Evolutionary conservation across 2,888 invertebrate genomes (phyloP).

Genomic region (Drosophila borborema): DNA sequence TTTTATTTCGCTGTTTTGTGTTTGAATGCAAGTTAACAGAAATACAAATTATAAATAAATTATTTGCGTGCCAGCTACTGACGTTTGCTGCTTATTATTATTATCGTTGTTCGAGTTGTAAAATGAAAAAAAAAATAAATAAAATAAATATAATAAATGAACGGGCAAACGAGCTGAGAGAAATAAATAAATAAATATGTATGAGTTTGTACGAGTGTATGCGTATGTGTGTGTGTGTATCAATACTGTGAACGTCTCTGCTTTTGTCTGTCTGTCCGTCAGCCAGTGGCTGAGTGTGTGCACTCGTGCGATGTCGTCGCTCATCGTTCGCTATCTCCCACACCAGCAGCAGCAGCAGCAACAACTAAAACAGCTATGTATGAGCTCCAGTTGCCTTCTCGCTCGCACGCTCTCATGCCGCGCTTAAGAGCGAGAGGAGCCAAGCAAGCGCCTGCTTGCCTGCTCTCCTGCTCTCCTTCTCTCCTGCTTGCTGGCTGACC

Average conservation of each 20-base stretch:
- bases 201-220: slow-evolving; percentile 32
- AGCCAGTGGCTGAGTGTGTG: slow-evolving; percentile 41
- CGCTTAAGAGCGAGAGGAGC: slow-evolving; percentile 55
- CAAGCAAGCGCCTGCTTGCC: slow-evolving; percentile 26
- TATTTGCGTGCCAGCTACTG: slow-evolving; percentile 54
- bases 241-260: slow-evolving; percentile 54
- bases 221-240: slow-evolving; percentile 42
- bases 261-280: slow-evolving; percentile 33
- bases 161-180: slow-evolving; percentile 52
- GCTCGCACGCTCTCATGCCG: slow-evolving; percentile 30
- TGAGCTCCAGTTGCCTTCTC: slow-evolving; percentile 49
- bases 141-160: slow-evolving; percentile 40
- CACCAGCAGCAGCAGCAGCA: slow-evolving; percentile 51
- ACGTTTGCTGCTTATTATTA: slow-evolving; percentile 41
- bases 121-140: slow-evolving; percentile 51
- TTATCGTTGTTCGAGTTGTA: slow-evolving; percentile 55
- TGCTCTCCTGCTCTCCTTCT: slow-evolving; percentile 15
- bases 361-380: slow-evolving; percentile 36
- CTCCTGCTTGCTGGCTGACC: slow-evolving; percentile 10
- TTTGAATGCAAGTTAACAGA: slow-evolving; percentile 48
- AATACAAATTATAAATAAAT: slow-evolving; percentile 60
- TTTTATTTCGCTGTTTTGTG: slow-evolving; percentile 33
- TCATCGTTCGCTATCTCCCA: slow-evolving; percentile 60
- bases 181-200: slow-evolving; percentile 60
- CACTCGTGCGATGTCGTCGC: slow-evolving; percentile 63